phyloP scores from a whole-genome alignment of 2,888 invertebrate species.

The Mythimna albipuncta region DNA sequence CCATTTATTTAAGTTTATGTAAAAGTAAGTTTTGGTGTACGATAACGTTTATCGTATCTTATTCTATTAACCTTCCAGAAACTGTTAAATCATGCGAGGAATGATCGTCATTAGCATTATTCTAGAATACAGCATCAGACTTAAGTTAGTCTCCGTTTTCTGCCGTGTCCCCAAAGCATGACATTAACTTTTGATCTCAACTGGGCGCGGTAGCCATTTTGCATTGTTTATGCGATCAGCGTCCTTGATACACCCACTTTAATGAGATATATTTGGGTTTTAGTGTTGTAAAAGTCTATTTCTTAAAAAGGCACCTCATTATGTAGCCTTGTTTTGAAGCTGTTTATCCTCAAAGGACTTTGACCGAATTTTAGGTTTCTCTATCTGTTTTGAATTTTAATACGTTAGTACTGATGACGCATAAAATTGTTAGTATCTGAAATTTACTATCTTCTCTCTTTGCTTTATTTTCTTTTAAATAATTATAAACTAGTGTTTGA shows the following conservation, averaged over 20 bases:
- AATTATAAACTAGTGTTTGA: too few relatives aligned
- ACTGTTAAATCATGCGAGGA: too few relatives aligned
- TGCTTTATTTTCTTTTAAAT: neutral
- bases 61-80: too few relatives aligned
- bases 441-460: neutral
- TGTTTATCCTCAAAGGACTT: slow-evolving; percentile 11
- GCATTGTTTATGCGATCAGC: slow-evolving; percentile 33
- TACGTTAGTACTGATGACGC: neutral
- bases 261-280: slow-evolving; percentile 32
- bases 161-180: slow-evolving; percentile 42
- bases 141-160: slow-evolving; percentile 15
- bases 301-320: slow-evolving; percentile 8
- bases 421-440: too few relatives aligned
- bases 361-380: neutral
- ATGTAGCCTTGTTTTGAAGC: slow-evolving; percentile 6
- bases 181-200: slow-evolving; percentile 52
- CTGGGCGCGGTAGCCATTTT: slow-evolving; percentile 37
- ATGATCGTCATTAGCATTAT: neutral
- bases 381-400: slow-evolving; percentile 20
- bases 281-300: slow-evolving; percentile 23
- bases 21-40: too few relatives aligned
- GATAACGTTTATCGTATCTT: too few relatives aligned
- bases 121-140: neutral
- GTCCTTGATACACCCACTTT: slow-evolving; percentile 54
- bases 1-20: too few relatives aligned